Conservation (phyloP, 2,888 invertebrate genomes). For the Chaitophorus viminalis region DNA sequence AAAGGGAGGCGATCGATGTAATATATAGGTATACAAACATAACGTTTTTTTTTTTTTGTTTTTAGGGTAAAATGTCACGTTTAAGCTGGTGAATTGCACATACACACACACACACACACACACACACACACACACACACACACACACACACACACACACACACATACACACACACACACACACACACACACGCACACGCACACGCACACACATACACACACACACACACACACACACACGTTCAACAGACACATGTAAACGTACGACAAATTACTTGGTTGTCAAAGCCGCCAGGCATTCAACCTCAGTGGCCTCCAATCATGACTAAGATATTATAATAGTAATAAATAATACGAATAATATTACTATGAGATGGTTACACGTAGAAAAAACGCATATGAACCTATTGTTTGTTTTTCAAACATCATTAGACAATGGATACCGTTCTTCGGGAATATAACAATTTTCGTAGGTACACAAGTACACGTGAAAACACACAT, state of each 20-base stretch:
- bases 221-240: neutral
- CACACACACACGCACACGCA: too few species aligned
- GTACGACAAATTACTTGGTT: slow-evolving; percentile 29
- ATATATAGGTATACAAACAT: neutral
- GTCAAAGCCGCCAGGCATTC: slow-evolving; percentile 50
- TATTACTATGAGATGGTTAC: slow-evolving; percentile 29
- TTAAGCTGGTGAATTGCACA: neutral
- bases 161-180: too few species aligned
- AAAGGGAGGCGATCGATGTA: neutral
- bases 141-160: too few species aligned
- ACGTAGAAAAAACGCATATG: slow-evolving; percentile 30
- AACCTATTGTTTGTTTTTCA: slow-evolving; percentile 60
- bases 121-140: too few species aligned
- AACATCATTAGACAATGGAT: slow-evolving; percentile 61
- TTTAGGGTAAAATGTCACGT: neutral
- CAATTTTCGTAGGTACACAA: slow-evolving; percentile 51
- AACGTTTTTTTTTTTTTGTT: neutral
- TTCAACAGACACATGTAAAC: neutral
- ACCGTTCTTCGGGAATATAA: slow-evolving; percentile 54
- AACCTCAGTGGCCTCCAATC: slow-evolving; percentile 59
- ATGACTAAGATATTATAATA: slow-evolving; percentile 57
- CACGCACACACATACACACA: neutral
- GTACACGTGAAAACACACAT: slow-evolving; percentile 43
- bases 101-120: too few species aligned
- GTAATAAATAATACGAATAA: slow-evolving; percentile 44